Evolutionary conservation across 2,113 vertebrate genomes (phyloP), one percentile per base, ranked within the genome.

Genomic region (Balaeniceps rex): DNA sequence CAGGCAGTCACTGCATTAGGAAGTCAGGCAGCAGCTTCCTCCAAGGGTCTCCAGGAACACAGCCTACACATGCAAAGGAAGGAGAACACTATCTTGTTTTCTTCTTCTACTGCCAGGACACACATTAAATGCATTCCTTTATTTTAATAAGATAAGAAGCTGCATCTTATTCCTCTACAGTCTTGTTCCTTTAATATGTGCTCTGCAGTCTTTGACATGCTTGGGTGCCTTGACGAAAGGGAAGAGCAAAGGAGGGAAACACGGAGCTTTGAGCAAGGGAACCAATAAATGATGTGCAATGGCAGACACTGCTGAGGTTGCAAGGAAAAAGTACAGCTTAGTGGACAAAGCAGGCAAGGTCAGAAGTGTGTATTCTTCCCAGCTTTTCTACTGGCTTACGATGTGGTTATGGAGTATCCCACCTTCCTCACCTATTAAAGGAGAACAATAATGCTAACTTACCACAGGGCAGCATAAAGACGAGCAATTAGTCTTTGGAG

Each of bases 1-100:
- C n/a, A n/a, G n/a, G n/a, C n/a, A n/a, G n/a, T n/a, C 1, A 0
- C 0, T 68, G 57, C 9, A 7, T 22, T 52, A 40, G 12, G 49
- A 79, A 71, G 34, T 14, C 71, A 85, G 65, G 47, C 25, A 91
- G 23, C 54, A 94, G 34, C 60, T 90, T 90, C 51, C 51, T 60
- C 26, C 42, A 74, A 40, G 36, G 52, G 42, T 78, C 51, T 77
- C 12, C 1, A 70, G 42, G 36, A 74, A 14, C 44, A 52, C 8
- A 65, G 25, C 28, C 47, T 18, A 60, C 19, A 65, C 5, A 24
- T 17, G 17, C 25, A 49, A 64, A 68, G 22, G 34, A 83, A 38
- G 24, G 25, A 69, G 14, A 52, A 4, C 11, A 31, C 44, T 51
- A 31, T 4, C 49, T 82, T 81, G 9, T 52, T 84, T 65, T 23